Evolutionary conservation across 2,888 invertebrate genomes (phyloP), one percentile per base, ranked within the genome.

Genomic region (Hybos culiciformis): DNA sequence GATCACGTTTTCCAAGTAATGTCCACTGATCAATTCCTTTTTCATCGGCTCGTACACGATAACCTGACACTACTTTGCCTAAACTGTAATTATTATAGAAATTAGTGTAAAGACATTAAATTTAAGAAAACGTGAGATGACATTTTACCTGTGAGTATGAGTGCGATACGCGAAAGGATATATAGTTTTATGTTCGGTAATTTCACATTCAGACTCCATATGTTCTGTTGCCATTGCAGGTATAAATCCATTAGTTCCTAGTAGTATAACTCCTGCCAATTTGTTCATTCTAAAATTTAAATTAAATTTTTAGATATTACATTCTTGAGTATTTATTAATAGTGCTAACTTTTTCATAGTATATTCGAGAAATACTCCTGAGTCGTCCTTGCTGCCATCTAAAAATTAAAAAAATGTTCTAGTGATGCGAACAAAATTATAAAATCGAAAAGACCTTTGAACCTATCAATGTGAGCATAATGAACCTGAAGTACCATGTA

Each of bases 71-170:
- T 1, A 85, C 78, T 60, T 75, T 77, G 70, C 91, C 90, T 43
- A 94, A 73, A 19, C 78, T 73, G 57, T 98, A 97, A 0, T 97
- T 94, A 60, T 98, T 97, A 0, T 86, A 86, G 48, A 97, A 76
- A 68, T 86, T 97, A 0, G 93, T 94, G 67, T 97, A 91, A 1
- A 97, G 98, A 70, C 93, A 79, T 39, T 98, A 77, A 5, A 76
- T 75, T 62, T 91, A 87, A 42, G 84, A 72, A 59, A 90, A 87
- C 3, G 67, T 69, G 37, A 92, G 75, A 43, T 70, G 69, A 66
- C 97, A 98, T 1, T 88, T n/a, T n/a, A n/a, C n/a, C n/a, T n/a
- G 57, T 98, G 97, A 0, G 97, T 94, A 60, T 98, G 97, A 0
- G 86, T 86, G 48, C 97, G 76, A 68, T 86, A 97, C 0, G 93